These are phyloP conservation scores for Cheiracanthium punctorium DNA, from an alignment of 2,888 invertebrate genomes.

Conservation along the genomic window DNA sequence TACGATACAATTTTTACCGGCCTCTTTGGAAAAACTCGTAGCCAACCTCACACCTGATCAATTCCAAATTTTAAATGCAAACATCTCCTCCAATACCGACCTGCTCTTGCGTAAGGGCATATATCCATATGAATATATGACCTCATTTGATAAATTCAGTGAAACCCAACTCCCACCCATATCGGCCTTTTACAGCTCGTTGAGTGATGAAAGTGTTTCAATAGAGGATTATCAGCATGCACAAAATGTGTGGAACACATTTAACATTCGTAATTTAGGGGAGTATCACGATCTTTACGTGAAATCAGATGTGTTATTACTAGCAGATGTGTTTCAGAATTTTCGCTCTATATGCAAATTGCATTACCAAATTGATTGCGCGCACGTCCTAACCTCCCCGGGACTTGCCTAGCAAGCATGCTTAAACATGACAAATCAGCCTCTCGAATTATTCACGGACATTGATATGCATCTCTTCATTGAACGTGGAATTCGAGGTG, in stretches of 20 bases:
- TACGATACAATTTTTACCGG: not conserved
- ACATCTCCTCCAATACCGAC: not conserved
- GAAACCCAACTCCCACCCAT: not conserved
- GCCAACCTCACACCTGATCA: not conserved
- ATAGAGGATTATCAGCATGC: not conserved
- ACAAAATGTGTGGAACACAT: not conserved
- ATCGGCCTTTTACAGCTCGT: not conserved
- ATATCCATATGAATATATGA: not conserved
- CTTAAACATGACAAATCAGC: not conserved
- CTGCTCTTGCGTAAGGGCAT: not conserved
- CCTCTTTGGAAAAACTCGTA: not conserved
- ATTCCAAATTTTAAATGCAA: not conserved
- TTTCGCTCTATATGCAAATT: conserved; percentile 71
- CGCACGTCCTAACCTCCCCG: conserved; percentile 71
- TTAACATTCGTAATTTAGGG: not conserved
- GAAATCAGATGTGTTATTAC: conserved; percentile 9
- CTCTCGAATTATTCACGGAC: not conserved
- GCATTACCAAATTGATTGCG: conserved; percentile 72
- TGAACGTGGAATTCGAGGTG: not conserved
- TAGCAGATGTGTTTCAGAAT: conserved; percentile 73
- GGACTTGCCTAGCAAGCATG: conserved; percentile 65
- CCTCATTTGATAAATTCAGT: not conserved
- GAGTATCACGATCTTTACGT: conserved; percentile 72
- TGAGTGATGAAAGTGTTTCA: not conserved
- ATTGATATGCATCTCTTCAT: not conserved